Evolutionary conservation across 1,140 invertebrate genomes (phyloP).

Genomic region (Lepidostoma basale): DNA sequence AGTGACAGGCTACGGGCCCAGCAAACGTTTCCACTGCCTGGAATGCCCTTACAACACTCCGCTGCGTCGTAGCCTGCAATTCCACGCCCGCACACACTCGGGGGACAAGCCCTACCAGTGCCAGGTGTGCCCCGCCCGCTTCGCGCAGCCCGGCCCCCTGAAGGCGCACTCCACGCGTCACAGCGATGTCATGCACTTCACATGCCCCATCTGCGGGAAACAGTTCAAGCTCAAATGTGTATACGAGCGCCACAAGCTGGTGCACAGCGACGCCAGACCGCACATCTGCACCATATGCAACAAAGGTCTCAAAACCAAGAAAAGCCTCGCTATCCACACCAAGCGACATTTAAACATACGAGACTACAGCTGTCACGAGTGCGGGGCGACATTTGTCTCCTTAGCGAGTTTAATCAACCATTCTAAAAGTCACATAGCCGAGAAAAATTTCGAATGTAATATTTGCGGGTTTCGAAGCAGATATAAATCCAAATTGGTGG

Average conservation of each 20-base stretch:
- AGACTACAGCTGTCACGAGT: constrained; percentile 58
- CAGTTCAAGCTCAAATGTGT: constrained; percentile 63
- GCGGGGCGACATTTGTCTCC: constrained; percentile 57
- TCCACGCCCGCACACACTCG: constrained; percentile 61
- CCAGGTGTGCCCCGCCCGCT: constrained; percentile 55
- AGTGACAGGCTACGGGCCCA: constrained; percentile 50
- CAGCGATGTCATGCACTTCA: constrained; percentile 57
- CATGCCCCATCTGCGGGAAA: constrained; percentile 66
- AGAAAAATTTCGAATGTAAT: constrained; percentile 55
- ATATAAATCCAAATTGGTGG: constrained; percentile 56
- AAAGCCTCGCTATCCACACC: constrained; percentile 53
- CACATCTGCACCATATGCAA: constrained; percentile 52
- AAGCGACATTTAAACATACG: constrained; percentile 56
- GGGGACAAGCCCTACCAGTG: constrained; percentile 60
- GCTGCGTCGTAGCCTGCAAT: constrained; percentile 55
- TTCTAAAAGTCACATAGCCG: constrained; percentile 51
- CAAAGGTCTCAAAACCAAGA: constrained; percentile 53
- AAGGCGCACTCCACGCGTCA: constrained; percentile 60
- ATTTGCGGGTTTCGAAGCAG: constrained; percentile 58
- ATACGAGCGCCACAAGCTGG: constrained; percentile 54
- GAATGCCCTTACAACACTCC: constrained; percentile 55
- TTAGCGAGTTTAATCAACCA: constrained; percentile 55
- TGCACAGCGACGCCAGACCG: constrained; percentile 52
- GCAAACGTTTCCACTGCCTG: constrained; percentile 51
- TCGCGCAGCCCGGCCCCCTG: constrained; percentile 61